phyloP scores from a whole-genome alignment of 2,797 vertebrate species.

The Hemitrygon akajei region DNA sequence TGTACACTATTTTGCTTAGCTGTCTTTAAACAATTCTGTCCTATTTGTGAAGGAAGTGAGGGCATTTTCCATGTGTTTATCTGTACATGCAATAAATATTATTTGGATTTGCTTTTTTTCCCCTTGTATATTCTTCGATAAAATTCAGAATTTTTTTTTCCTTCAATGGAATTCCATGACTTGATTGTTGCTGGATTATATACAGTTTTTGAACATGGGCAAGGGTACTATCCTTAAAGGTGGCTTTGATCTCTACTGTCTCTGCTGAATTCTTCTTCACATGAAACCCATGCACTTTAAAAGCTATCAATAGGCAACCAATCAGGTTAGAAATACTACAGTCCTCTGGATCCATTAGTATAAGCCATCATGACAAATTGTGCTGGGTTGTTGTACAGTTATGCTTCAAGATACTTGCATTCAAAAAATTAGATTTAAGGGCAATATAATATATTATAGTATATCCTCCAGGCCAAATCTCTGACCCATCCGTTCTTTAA shows the following conservation, averaged over 20 bases:
- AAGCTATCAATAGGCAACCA: neutral
- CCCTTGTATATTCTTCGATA: neutral
- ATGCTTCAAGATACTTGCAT: neutral
- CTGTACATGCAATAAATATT: neutral
- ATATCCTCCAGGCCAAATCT: neutral
- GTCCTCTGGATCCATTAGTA: neutral
- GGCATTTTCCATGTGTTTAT: neutral
- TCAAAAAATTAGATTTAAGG: neutral
- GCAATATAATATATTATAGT: neutral
- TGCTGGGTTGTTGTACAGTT: neutral
- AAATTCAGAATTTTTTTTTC: neutral
- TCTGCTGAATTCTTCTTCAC: constrained; percentile 43
- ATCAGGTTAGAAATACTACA: neutral
- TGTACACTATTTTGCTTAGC: neutral
- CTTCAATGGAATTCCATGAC: neutral
- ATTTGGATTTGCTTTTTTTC: neutral
- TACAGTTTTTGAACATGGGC: neutral
- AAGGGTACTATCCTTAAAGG: neutral
- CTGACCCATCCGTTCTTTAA: neutral
- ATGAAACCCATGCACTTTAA: constrained; percentile 22
- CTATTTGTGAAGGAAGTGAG: neutral
- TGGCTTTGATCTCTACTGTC: constrained; percentile 39
- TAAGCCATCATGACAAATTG: neutral
- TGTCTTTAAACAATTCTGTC: neutral
- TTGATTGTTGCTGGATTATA: constrained; percentile 41